Percentiles rank a stretch among this genome's conserved stretches.
phyloP scores from a whole-genome alignment of 2,797 vertebrate species.

The Siniperca scherzeri region DNA sequence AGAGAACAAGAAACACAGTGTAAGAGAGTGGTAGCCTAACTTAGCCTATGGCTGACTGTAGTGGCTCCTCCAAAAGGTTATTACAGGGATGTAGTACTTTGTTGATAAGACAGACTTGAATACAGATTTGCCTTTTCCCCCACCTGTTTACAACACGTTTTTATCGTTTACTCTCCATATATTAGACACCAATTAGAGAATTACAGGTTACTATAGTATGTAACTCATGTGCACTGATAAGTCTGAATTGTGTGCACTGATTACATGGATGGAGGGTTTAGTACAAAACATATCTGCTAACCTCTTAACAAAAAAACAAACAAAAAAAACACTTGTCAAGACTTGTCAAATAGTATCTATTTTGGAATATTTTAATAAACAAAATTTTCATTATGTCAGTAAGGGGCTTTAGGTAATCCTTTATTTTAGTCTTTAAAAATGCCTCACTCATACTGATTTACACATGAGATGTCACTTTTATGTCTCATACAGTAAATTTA shows the following conservation, averaged over 20 bases:
- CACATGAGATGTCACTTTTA: too few species aligned
- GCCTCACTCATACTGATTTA: too few species aligned
- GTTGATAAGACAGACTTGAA: background rate
- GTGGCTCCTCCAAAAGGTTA: background rate
- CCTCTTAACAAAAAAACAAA: background rate
- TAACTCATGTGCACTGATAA: background rate
- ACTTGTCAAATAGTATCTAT: background rate
- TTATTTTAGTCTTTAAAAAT: background rate
- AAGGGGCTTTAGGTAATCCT: background rate
- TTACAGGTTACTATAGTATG: background rate
- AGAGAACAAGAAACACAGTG: background rate
- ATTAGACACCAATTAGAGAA: background rate
- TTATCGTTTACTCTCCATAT: background rate
- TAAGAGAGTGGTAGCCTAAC: background rate
- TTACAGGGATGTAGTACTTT: background rate
- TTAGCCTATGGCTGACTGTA: background rate
- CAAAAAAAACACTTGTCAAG: background rate
- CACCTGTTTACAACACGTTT: background rate
- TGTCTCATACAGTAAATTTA: background rate
- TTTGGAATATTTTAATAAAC: background rate
- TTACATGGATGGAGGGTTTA: background rate
- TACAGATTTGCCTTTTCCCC: background rate
- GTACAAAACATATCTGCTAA: background rate
- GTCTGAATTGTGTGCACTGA: background rate
- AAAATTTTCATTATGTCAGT: background rate